Conservation (phyloP, 2,888 invertebrate genomes). For the Uloborus plumipes region DNA sequence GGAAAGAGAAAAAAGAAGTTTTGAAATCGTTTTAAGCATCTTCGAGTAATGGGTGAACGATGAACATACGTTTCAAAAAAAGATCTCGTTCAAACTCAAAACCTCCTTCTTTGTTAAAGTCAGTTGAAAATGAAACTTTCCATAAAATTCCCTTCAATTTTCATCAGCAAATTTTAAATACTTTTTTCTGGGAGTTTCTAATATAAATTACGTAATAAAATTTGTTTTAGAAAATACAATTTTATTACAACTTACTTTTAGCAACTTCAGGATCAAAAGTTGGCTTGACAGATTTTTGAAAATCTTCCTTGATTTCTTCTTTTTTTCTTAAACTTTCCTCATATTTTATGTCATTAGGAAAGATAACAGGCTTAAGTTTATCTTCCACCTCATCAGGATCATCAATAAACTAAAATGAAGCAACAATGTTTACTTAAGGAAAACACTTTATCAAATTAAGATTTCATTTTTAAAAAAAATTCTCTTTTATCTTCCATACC, state of each 20-base stretch:
- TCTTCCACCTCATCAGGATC: conserved; percentile 41
- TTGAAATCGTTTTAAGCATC: too few species aligned
- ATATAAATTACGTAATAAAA: too few species aligned
- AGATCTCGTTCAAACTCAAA: too few species aligned
- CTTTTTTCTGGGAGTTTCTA: neutral
- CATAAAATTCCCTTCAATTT: too few species aligned
- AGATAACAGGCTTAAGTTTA: conserved; percentile 18
- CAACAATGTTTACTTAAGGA: neutral
- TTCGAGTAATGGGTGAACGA: too few species aligned
- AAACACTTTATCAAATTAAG: neutral
- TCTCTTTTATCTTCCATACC: too few species aligned
- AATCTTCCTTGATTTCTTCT: conserved; percentile 3
- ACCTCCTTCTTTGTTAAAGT: too few species aligned
- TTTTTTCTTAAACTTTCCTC: conserved; percentile 5
- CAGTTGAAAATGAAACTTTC: too few species aligned
- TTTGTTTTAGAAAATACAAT: too few species aligned
- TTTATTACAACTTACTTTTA: conserved; percentile 15
- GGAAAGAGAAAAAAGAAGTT: too few species aligned
- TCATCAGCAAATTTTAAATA: neutral
- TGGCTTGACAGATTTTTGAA: conserved; percentile 3
- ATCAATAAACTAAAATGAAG: conserved; percentile 49
- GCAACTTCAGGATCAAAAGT: conserved; percentile 27
- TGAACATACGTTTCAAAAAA: too few species aligned
- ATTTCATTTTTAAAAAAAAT: neutral
- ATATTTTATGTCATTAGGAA: conserved; percentile 5